These are phyloP conservation scores for Colossoma macropomum DNA, from an alignment of 2,113 vertebrate species.

Conservation along the genomic window DNA sequence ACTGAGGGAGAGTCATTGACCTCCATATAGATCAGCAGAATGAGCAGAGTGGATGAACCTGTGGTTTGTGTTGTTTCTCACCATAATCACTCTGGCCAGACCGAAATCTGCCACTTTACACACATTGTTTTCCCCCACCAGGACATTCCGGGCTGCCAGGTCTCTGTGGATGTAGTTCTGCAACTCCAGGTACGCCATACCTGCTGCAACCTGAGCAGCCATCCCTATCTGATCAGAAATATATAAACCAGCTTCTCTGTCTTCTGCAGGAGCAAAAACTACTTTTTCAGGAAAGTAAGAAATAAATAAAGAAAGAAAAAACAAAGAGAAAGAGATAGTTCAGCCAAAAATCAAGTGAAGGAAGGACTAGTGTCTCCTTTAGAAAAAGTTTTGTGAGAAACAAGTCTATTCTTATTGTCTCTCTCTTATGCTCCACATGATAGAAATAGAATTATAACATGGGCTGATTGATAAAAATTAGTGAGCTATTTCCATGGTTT, in stretches of 20 bases:
- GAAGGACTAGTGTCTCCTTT: too few relatives aligned
- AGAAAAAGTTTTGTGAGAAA: too few relatives aligned
- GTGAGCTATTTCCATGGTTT: too few relatives aligned
- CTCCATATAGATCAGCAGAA: too few relatives aligned
- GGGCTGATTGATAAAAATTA: too few relatives aligned
- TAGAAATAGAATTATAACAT: too few relatives aligned
- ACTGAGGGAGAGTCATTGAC: too few relatives aligned
- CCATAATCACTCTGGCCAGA: slow-evolving; percentile 93
- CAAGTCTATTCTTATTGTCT: too few relatives aligned
- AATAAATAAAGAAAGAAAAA: not conserved
- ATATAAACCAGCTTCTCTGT: slow-evolving; percentile 61
- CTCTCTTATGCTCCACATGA: too few relatives aligned
- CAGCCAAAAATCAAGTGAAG: not conserved
- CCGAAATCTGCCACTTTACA: slow-evolving; percentile 98
- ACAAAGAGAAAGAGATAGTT: too few relatives aligned
- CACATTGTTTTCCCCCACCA: slow-evolving; percentile 92
- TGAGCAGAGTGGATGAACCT: not conserved
- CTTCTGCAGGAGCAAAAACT: slow-evolving; percentile 69
- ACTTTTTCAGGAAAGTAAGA: too few relatives aligned
- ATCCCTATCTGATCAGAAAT: slow-evolving; percentile 87
- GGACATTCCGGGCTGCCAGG: slow-evolving; percentile 93
- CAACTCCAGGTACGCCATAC: slow-evolving; percentile 94
- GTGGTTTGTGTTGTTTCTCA: slow-evolving; percentile 60
- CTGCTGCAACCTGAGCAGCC: slow-evolving; percentile 90
- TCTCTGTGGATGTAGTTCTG: slow-evolving; percentile 98